Conservation (phyloP, 2,113 vertebrate species). For the Tapirus terrestris region DNA sequence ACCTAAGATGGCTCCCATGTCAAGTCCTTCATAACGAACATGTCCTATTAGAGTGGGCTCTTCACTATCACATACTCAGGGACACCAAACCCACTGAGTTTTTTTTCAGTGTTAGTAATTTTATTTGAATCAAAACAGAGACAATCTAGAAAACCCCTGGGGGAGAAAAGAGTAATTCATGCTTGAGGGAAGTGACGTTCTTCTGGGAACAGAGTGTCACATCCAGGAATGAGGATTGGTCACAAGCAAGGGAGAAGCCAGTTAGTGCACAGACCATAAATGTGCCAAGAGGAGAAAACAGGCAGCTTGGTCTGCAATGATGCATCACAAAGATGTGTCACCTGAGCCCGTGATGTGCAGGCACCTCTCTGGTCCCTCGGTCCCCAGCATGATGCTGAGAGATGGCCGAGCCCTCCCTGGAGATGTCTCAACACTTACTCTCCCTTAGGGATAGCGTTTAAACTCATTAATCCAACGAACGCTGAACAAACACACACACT, state of each 20-base stretch:
- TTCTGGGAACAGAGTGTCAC: neutral
- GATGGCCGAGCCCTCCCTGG: neutral
- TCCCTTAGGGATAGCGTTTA: neutral
- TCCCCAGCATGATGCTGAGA: neutral
- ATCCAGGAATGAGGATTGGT: neutral
- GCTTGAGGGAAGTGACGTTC: neutral
- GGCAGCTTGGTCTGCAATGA: neutral
- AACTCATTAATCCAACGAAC: neutral
- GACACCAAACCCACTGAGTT: neutral
- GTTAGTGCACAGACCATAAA: neutral
- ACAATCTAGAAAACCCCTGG: neutral
- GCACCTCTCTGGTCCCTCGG: neutral
- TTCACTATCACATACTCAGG: neutral
- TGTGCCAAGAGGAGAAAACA: fast-evolving
- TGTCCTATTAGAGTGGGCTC: neutral
- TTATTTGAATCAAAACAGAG: conserved; percentile 6
- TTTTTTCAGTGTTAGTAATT: neutral
- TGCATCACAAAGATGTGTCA: neutral
- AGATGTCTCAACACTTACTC: neutral
- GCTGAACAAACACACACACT: neutral
- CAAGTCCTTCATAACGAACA: neutral
- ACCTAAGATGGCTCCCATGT: neutral
- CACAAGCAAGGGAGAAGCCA: neutral
- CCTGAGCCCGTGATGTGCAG: neutral
- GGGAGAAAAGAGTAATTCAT: neutral